phyloP scores from a whole-genome alignment of 2,888 invertebrate genomes.

The Cyaniris semiargus region DNA sequence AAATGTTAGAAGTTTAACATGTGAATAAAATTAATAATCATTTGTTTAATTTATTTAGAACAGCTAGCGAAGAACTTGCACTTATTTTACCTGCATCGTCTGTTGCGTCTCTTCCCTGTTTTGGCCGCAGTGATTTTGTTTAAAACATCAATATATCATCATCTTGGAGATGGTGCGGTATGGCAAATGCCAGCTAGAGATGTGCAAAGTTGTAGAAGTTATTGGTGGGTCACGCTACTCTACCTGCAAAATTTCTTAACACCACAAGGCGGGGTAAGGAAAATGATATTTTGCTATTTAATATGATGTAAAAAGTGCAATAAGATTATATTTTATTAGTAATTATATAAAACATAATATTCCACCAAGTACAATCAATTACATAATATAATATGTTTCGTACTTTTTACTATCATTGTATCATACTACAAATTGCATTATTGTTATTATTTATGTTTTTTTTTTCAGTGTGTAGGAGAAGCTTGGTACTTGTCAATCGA shows the following conservation, averaged over 20 bases:
- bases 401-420: no score
- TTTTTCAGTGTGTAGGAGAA: conserved; percentile 40
- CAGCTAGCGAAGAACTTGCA: conserved; percentile 56
- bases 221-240: conserved; percentile 63
- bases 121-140: conserved; percentile 54
- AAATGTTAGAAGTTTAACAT: no score
- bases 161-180: conserved; percentile 56
- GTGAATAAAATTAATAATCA: no score
- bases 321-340: no score
- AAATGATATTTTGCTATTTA: no score
- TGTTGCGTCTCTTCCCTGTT: conserved; percentile 59
- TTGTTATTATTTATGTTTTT: no score
- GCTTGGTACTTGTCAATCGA: conserved; percentile 48
- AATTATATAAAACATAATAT: no score
- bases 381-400: no score
- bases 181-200: conserved; percentile 45
- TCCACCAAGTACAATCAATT: no score
- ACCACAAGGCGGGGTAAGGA: conserved; percentile 49
- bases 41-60: conserved; percentile 45
- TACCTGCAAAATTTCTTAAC: conserved; percentile 60
- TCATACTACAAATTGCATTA: no score
- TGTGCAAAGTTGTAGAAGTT: conserved; percentile 52
- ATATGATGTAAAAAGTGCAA: no score
- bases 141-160: conserved; percentile 53
- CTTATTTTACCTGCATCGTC: conserved; percentile 59